These are phyloP conservation scores for Lasioglossum pauxillum DNA, from an alignment of 2,888 invertebrate genomes.

Conservation along the genomic window DNA sequence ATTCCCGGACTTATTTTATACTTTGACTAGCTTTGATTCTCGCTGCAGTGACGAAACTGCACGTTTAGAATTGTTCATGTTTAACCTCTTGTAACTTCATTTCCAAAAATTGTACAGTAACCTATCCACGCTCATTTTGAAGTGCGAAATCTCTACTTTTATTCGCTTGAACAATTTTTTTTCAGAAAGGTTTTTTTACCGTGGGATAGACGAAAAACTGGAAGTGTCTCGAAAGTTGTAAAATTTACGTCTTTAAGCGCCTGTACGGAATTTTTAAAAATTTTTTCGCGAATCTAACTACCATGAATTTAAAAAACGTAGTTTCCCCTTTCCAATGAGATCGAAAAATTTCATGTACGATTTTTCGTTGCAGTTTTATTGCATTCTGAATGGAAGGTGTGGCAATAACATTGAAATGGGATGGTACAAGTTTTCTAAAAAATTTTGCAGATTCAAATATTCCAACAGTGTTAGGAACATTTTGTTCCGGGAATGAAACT, in stretches of 20 bases:
- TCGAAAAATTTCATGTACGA: background rate
- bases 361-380: background rate
- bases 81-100: background rate
- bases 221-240: background rate
- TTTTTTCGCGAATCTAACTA: background rate
- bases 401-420: background rate
- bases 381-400: background rate
- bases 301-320: background rate
- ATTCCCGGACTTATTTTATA: background rate
- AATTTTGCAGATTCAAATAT: background rate
- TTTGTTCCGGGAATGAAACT: background rate
- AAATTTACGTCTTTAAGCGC: too few relatives aligned
- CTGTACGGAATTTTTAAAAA: background rate
- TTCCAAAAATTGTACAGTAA: background rate
- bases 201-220: background rate
- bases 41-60: background rate
- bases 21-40: background rate
- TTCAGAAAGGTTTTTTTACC: background rate
- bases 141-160: background rate
- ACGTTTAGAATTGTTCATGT: background rate
- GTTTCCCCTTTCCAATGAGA: too few relatives aligned
- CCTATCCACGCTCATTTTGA: background rate
- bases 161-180: background rate
- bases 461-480: too few relatives aligned
- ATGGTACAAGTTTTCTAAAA: background rate